phyloP scores from a whole-genome alignment of 2,888 invertebrate genomes.

The Cheilosia pagana region DNA sequence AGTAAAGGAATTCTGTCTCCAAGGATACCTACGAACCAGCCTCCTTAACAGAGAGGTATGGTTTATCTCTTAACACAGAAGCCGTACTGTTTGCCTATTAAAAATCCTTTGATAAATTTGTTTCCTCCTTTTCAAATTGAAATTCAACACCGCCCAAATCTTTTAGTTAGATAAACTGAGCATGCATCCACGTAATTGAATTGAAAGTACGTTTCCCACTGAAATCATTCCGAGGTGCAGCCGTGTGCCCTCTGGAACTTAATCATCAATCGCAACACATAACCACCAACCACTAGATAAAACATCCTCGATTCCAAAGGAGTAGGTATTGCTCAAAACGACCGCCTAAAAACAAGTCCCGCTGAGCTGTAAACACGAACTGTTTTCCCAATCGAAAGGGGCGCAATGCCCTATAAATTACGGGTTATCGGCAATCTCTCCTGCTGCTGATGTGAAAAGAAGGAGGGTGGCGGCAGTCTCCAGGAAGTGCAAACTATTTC shows the following conservation, averaged over 20 bases:
- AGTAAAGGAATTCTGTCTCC: too few relatives aligned
- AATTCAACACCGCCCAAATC: too few relatives aligned
- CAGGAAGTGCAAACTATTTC: conserved; percentile 52
- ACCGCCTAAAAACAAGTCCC: conserved; percentile 43
- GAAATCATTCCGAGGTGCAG: conserved; percentile 2
- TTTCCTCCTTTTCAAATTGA: too few relatives aligned
- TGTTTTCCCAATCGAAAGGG: conserved; percentile 38
- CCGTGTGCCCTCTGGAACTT: conserved; percentile 28
- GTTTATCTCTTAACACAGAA: too few relatives aligned
- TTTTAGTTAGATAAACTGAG: too few relatives aligned
- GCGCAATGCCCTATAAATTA: conserved; percentile 50
- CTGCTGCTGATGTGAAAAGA: conserved; percentile 29
- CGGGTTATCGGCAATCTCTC: conserved; percentile 57
- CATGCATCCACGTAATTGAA: neutral
- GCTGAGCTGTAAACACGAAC: conserved; percentile 39
- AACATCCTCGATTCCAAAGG: conserved; percentile 18
- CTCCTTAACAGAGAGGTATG: too few relatives aligned
- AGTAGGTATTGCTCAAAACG: conserved; percentile 2
- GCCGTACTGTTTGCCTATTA: too few relatives aligned
- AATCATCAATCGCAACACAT: conserved; percentile 31
- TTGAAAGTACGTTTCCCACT: neutral
- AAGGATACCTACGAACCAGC: too few relatives aligned
- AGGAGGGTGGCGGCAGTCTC: conserved; percentile 25
- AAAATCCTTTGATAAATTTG: too few relatives aligned
- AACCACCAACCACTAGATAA: conserved; percentile 17